Evolutionary conservation across 2,888 invertebrate genomes (phyloP), one percentile per base, ranked within the genome.

Genomic region (Drosophila sordidula): DNA sequence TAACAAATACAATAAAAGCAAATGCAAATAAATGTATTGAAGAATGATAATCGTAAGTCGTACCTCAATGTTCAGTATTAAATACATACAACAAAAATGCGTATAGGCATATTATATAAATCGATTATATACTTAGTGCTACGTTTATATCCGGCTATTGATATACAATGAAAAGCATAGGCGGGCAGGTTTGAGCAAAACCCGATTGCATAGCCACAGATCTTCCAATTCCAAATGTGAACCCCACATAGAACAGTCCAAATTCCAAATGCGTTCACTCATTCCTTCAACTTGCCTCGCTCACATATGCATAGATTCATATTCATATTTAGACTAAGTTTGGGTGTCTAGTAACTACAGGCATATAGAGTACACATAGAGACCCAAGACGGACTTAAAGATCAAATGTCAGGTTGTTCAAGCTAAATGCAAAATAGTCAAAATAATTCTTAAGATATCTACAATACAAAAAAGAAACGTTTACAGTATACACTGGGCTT

Each of bases 401-500:
- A 75, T 72, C 76, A 75, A 71, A 67, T 66, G 54, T 75, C 80
- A 76, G 71, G 77, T 77, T 77, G 77, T 77, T 77, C 78, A 67
- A 70, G 67, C 61, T 66, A 71, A 72, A 51, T 57, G 45, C 44
- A 51, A 67, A 55, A 70, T 70, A 70, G 50, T 65, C 64, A 69
- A 66, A 14, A 12, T 67, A 67, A 56, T 32, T 64, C 52, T 45
- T 67, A 67, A 69, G 66, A 29, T 54, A 65, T 66, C 57, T 47
- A 68, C 56, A 59, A 63, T 32, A 61, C 25, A 41, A 47, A 61
- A 36, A 70, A 69, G 58, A 71, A 80, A 85, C 59, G 82, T 83
- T 86, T 83, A 90, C 89, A 90, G 89, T 90, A 75, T 76, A 76
- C 74, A 82, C 87, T 90, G 89, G 92, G 92, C 92, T 92, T 91